Base-by-base conservation (phyloP, 2,888 invertebrate species). In the Aleiodes testaceus region DNA sequence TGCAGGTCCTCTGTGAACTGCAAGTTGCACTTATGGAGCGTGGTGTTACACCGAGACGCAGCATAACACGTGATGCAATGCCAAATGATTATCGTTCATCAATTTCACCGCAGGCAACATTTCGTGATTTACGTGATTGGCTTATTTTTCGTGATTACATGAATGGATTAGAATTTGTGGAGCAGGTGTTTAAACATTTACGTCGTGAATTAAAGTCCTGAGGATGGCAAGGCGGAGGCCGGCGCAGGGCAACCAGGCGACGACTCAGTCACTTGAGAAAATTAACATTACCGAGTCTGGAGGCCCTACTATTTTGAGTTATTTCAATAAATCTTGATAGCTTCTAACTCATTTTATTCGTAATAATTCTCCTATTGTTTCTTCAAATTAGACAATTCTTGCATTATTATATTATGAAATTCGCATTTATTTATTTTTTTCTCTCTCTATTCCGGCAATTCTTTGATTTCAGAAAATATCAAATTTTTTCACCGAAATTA, bases 1-100 rank as follows among this genome's bases (percentile, higher is more conserved):
- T 79, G 11, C 87, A 89, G 88, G 90, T 94, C 2, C 89, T 94
- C 64, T 94, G 94, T 84, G 91, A 92, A 84, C 89, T 94, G 66
- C 91, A 92, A 86, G 90, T 91, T 83, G 89, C 89, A 77, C 72
- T 90, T 82, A 88, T 89, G 5, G 87, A 87, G 68, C 85, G 85
- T 3, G 81, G 80, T 2, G 80, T 85, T 6, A 72, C 77, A 6
- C 77, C 78, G 1, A 81, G 85, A 3, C 76, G 79, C 11, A 89
- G 90, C 79, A 87, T 90, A 6, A 82, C 80, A 2, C 85, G 90
- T 2, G 87, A 88, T 52, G 82, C 87, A 26, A 90, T 90, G 89
- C 79, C 85, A 4, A 76, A 80, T 7, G 85, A 87, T 16, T 84
- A 82, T 65, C 86, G 89, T 14, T n/a, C 18, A 36, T 68, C 68